phyloP scores from a whole-genome alignment of 2,888 invertebrate genomes.

The Sphaerophoria taeniata region DNA sequence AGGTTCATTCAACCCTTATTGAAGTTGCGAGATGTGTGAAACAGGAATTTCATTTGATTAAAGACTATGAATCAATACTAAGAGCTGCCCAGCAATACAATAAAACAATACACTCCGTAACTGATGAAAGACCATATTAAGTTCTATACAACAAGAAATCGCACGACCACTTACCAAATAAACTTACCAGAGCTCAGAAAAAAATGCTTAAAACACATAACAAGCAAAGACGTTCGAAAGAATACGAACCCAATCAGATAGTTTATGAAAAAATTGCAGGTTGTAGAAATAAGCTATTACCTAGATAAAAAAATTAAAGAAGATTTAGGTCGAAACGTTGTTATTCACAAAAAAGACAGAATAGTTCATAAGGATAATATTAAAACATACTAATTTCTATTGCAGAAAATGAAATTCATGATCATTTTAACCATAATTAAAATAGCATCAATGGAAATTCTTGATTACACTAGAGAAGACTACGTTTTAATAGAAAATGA shows the following conservation, averaged over 20 bases:
- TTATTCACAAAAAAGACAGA: background rate
- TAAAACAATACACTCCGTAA: slow-evolving; percentile 46
- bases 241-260: background rate
- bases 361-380: too few relatives aligned
- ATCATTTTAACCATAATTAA: too few relatives aligned
- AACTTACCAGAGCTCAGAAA: slow-evolving; percentile 14
- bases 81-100: slow-evolving; percentile 47
- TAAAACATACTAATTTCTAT: too few relatives aligned
- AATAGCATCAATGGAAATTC: too few relatives aligned
- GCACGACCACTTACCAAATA: background rate
- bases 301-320: slow-evolving; percentile 15
- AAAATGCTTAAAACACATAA: slow-evolving; percentile 27
- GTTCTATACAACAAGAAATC: slow-evolving; percentile 16
- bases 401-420: too few relatives aligned
- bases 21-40: slow-evolving; percentile 43
- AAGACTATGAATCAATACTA: slow-evolving; percentile 29
- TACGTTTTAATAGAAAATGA: too few relatives aligned
- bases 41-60: slow-evolving; percentile 33
- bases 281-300: background rate
- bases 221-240: background rate
- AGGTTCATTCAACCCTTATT: slow-evolving; percentile 51
- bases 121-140: slow-evolving; percentile 33
- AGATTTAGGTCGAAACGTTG: slow-evolving; percentile 3
- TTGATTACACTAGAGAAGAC: too few relatives aligned
- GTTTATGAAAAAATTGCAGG: slow-evolving; percentile 8